These are phyloP conservation scores for Chrosomus eos DNA, from an alignment of 2,797 vertebrate species.

Conservation along the genomic window DNA sequence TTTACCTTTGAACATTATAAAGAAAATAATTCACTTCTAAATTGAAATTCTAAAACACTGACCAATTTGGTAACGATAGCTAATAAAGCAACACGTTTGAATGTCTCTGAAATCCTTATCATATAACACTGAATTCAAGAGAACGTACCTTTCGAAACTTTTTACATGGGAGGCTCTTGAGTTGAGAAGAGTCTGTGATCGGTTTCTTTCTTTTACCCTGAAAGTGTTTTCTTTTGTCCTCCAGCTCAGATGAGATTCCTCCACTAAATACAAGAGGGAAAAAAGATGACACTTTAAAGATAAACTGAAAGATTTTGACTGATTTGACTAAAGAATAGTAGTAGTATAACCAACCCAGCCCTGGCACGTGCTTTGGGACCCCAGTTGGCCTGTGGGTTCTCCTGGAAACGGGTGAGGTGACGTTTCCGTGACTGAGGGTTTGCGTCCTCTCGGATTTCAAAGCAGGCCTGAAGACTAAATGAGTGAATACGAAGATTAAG, in stretches of 20 bases:
- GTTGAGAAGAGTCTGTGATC: constrained; percentile 67
- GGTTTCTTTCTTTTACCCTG: constrained; percentile 87
- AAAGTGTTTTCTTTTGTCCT: constrained; percentile 79
- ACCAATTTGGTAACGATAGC: background rate
- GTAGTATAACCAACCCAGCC: constrained; percentile 72
- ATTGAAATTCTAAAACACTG: background rate
- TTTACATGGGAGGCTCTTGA: constrained; percentile 85
- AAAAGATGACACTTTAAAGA: background rate
- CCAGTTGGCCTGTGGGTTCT: constrained; percentile 93
- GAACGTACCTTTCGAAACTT: constrained; percentile 81
- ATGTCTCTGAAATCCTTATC: background rate
- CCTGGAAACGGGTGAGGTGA: constrained; percentile 89
- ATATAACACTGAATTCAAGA: background rate
- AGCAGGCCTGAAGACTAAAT: constrained; percentile 84
- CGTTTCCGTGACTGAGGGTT: constrained; percentile 89
- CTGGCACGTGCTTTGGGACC: constrained; percentile 90
- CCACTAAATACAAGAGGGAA: constrained; percentile 59
- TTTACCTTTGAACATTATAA: background rate
- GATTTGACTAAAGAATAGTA: background rate
- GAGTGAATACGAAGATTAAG: background rate
- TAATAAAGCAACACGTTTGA: background rate
- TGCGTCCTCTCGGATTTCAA: constrained; percentile 86
- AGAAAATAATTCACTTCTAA: background rate
- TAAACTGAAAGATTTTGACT: background rate
- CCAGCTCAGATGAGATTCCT: constrained; percentile 66